Conservation (phyloP, 2,888 invertebrate species). For the Lasioglossum pauxillum region DNA sequence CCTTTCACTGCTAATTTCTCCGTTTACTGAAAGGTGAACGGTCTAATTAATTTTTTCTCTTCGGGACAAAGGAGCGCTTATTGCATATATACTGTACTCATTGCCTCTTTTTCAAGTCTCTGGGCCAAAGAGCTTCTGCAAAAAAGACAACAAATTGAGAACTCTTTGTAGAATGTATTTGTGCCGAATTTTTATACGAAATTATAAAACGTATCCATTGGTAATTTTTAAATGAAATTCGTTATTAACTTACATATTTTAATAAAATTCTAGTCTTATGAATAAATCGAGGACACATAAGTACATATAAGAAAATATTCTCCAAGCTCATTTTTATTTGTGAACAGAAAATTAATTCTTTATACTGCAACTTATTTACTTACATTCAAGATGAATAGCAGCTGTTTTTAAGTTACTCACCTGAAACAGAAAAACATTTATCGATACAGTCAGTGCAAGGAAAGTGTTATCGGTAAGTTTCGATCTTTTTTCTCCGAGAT, state of each 20-base stretch:
- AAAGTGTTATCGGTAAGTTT: neutral
- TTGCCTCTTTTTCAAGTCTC: neutral
- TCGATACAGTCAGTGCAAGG: neutral
- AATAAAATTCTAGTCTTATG: too few species aligned
- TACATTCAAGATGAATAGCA: too few species aligned
- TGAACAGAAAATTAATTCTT: too few species aligned
- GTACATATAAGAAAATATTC: too few species aligned
- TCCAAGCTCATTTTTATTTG: too few species aligned
- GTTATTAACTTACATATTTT: too few species aligned
- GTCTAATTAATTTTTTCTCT: conserved; percentile 4
- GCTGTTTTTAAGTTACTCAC: too few species aligned
- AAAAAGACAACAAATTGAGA: neutral
- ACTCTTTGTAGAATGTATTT: neutral
- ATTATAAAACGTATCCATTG: neutral
- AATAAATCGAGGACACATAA: too few species aligned
- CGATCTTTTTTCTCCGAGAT: too few species aligned
- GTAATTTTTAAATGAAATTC: too few species aligned
- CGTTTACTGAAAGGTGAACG: neutral
- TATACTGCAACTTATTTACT: too few species aligned
- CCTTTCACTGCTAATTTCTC: neutral
- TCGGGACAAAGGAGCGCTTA: neutral
- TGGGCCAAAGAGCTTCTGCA: neutral
- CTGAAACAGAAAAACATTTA: neutral
- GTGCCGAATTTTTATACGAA: neutral
- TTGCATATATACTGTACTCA: neutral